phyloP scores from a whole-genome alignment of 2,113 vertebrate genomes.

The Melanerpes formicivorus region DNA sequence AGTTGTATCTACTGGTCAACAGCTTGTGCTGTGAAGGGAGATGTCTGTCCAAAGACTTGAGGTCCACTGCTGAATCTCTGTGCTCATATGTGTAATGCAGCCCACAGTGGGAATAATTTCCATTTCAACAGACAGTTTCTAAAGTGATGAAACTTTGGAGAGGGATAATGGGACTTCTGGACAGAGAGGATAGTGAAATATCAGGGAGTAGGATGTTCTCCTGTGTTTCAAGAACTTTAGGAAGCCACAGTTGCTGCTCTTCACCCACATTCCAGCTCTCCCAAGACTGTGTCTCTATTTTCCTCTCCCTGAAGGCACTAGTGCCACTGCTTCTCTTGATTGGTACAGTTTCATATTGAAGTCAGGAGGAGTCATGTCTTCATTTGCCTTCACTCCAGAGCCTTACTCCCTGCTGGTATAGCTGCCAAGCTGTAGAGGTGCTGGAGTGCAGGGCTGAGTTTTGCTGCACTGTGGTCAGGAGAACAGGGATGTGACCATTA shows the following conservation, averaged over 20 bases:
- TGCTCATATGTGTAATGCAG: not conserved
- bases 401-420: rapidly evolving
- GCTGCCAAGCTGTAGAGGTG: not conserved
- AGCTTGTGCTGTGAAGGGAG: not conserved
- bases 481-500: not conserved
- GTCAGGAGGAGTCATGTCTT: not conserved
- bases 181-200: not conserved
- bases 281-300: not conserved
- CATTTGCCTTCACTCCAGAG: no score
- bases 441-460: not conserved
- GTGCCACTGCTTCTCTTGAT: not conserved
- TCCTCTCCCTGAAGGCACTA: not conserved
- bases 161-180: not conserved
- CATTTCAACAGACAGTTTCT: not conserved
- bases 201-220: not conserved
- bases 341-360: not conserved
- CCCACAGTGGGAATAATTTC: not conserved
- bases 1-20: not conserved
- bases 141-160: not conserved
- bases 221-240: not conserved
- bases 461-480: not conserved
- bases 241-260: not conserved
- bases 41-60: not conserved
- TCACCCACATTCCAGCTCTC: not conserved
- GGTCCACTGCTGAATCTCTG: not conserved